phyloP scores from a whole-genome alignment of 1,140 invertebrate genomes.

The Bombyx mandarina region DNA sequence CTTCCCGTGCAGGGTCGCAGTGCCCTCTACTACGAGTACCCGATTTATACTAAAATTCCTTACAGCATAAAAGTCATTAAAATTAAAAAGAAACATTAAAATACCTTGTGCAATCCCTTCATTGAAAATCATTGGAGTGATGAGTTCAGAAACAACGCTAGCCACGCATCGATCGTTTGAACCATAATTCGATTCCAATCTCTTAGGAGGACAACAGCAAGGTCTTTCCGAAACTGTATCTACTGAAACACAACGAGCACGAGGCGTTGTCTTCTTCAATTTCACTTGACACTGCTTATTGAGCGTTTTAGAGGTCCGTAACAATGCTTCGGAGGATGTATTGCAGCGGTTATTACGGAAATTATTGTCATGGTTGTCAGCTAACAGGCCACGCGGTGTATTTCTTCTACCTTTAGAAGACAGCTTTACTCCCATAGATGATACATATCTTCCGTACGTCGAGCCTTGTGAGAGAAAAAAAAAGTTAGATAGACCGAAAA shows the following conservation, averaged over 20 bases:
- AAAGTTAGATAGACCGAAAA: background rate
- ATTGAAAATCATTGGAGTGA: slow-evolving; percentile 24
- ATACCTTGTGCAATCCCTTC: slow-evolving; percentile 24
- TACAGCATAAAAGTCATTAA: too few species aligned
- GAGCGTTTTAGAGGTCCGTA: too few species aligned
- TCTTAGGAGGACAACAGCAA: slow-evolving; percentile 21
- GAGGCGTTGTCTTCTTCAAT: background rate
- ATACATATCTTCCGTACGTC: background rate
- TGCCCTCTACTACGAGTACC: too few species aligned
- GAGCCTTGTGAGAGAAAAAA: background rate
- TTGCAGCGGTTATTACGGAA: too few species aligned
- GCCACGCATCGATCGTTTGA: slow-evolving; percentile 4
- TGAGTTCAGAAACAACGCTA: slow-evolving; percentile 23
- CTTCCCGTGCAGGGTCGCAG: too few species aligned
- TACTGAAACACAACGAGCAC: background rate
- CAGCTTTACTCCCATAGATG: slow-evolving; percentile 11
- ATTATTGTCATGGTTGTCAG: too few species aligned
- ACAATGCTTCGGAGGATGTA: too few species aligned
- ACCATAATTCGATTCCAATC: background rate
- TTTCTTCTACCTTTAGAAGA: slow-evolving; percentile 10
- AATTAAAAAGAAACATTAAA: too few species aligned
- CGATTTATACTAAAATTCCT: too few species aligned
- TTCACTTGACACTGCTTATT: slow-evolving; percentile 3
- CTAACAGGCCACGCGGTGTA: background rate
- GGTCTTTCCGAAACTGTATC: slow-evolving; percentile 33